phyloP scores from a whole-genome alignment of 2,113 vertebrate species.

The Pelodiscus sinensis region DNA sequence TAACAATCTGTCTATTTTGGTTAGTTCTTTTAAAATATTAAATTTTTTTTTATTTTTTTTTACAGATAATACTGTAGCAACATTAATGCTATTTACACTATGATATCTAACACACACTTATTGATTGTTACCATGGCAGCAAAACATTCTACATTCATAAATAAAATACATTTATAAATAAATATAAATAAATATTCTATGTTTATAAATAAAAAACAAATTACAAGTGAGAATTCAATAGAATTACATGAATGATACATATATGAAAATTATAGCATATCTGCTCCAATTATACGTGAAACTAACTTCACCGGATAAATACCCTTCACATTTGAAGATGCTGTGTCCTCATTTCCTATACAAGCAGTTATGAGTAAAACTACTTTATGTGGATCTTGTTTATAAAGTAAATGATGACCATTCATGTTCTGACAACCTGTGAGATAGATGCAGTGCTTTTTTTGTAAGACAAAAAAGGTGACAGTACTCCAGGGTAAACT shows the following conservation, averaged over 20 bases:
- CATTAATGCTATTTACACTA: neutral
- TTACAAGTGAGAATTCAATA: neutral
- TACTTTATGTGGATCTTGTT: neutral
- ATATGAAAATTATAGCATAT: neutral
- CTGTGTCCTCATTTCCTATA: neutral
- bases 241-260: neutral
- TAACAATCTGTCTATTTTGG: constrained; percentile 26
- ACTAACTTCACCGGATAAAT: neutral
- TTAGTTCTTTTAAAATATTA: constrained; percentile 32
- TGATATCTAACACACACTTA: neutral
- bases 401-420: neutral
- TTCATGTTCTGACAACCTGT: neutral
- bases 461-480: too few species aligned
- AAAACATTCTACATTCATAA: neutral
- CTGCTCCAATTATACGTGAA: neutral
- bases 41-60: constrained; percentile 5
- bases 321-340: neutral
- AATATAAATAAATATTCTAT: too few species aligned
- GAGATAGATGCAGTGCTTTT: neutral
- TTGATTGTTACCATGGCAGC: neutral
- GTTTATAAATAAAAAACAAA: neutral
- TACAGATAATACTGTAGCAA: neutral
- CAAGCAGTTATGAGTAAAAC: neutral
- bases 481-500: too few species aligned
- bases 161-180: neutral